A percentile compares a stretch with the other conserved stretches of the same genome.
phyloP scores from a whole-genome alignment of 2,888 invertebrate species.

The Panorpa germanica region DNA sequence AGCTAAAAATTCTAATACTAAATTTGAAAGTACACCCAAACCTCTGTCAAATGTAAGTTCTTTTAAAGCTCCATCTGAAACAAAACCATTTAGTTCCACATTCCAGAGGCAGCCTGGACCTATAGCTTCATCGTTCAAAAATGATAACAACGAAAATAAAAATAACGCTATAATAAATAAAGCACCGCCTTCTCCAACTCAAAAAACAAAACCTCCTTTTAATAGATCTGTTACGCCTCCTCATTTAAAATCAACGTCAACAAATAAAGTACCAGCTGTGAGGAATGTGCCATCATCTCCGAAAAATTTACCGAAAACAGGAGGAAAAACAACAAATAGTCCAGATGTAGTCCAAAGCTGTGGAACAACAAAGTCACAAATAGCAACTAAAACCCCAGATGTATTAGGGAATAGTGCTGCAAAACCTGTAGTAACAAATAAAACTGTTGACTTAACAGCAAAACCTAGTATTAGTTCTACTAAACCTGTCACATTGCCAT shows the following conservation, averaged over 20 bases:
- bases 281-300: slow-evolving; percentile 25
- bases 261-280: slow-evolving; percentile 8
- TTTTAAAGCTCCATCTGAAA: no score
- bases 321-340: slow-evolving; percentile 31
- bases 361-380: slow-evolving; percentile 27
- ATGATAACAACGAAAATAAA: slow-evolving; percentile 9
- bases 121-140: slow-evolving; percentile 14
- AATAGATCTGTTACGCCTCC: slow-evolving; percentile 25
- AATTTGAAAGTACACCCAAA: no score
- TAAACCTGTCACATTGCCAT: no score
- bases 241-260: slow-evolving; percentile 9
- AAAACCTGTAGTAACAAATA: no score
- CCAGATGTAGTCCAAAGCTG: slow-evolving; percentile 58
- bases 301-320: slow-evolving; percentile 22
- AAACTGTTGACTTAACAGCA: no score
- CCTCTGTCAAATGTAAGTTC: no score
- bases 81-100: slow-evolving; percentile 20
- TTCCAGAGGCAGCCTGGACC: slow-evolving; percentile 14
- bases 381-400: slow-evolving; percentile 37
- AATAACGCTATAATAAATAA: slow-evolving; percentile 4
- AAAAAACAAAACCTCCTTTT: slow-evolving; percentile 28
- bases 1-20: no score
- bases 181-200: slow-evolving; percentile 11
- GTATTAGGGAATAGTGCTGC: slow-evolving; percentile 38
- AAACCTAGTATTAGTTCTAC: no score